Percentiles rank a stretch among this genome's conserved stretches.
Conservation (phyloP, 2,888 invertebrate genomes). For the Periphyllus acericola region DNA sequence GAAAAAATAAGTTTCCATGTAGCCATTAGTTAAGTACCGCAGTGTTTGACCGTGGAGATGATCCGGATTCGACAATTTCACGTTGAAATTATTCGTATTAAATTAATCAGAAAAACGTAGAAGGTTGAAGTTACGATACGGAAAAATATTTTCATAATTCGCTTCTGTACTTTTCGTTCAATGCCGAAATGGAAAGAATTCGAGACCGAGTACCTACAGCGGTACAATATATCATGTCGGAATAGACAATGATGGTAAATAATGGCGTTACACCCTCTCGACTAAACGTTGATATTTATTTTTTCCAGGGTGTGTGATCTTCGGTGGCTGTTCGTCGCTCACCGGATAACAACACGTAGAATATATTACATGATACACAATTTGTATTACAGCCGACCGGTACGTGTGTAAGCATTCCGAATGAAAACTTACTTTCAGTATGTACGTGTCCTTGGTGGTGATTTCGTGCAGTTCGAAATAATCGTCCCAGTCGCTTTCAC, state of each 20-base stretch:
- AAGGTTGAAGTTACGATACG: too few relatives aligned
- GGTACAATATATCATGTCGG: too few relatives aligned
- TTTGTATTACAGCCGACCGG: neutral
- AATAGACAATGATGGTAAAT: too few relatives aligned
- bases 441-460: slow-evolving; percentile 90
- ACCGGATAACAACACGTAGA: neutral
- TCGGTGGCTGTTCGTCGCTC: neutral
- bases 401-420: neutral
- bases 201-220: neutral
- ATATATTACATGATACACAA: neutral
- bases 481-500: slow-evolving; percentile 89
- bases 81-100: too few relatives aligned
- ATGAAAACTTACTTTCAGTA: slow-evolving; percentile 81
- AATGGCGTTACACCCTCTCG: neutral
- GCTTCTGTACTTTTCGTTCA: neutral
- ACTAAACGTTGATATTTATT: neutral
- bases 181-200: neutral
- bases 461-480: slow-evolving; percentile 96
- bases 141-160: neutral
- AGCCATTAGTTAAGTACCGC: too few relatives aligned
- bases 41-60: too few relatives aligned
- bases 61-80: too few relatives aligned
- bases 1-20: too few relatives aligned
- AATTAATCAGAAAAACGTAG: too few relatives aligned
- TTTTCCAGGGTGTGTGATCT: neutral